phyloP scores from a whole-genome alignment of 2,797 vertebrate species.

The Oreochromis mossambicus region DNA sequence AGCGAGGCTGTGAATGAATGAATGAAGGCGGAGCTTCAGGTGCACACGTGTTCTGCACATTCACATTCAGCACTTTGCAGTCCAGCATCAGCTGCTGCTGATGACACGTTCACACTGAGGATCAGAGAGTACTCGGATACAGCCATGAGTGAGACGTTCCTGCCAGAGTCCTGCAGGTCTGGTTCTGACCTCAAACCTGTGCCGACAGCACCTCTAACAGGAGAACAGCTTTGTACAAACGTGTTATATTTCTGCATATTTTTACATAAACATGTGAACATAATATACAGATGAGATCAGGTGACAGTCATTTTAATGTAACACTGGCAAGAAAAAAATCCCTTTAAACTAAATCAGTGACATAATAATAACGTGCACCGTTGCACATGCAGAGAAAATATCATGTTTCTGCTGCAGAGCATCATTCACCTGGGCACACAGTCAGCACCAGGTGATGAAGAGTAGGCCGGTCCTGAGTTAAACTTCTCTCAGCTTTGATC shows the following conservation, averaged over 20 bases:
- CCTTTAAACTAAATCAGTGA: neutral
- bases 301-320: neutral
- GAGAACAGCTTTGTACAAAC: neutral
- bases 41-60: neutral
- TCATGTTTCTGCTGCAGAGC: neutral
- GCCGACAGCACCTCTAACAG: neutral
- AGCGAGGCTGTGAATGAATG: neutral
- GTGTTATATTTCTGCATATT: neutral
- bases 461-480: fast-evolving
- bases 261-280: neutral
- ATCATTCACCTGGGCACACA: neutral
- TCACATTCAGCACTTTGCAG: neutral
- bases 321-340: neutral
- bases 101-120: neutral
- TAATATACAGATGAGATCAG: fast-evolving
- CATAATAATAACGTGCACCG: neutral
- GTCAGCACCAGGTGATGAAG: neutral
- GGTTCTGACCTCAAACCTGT: neutral
- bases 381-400: neutral
- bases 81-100: neutral
- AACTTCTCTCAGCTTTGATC: neutral
- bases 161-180: neutral
- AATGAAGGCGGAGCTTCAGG: neutral
- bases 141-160: neutral
- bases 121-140: neutral